Evolutionary conservation across 2,113 vertebrate genomes (phyloP).

Genomic region (Canis aureus): DNA sequence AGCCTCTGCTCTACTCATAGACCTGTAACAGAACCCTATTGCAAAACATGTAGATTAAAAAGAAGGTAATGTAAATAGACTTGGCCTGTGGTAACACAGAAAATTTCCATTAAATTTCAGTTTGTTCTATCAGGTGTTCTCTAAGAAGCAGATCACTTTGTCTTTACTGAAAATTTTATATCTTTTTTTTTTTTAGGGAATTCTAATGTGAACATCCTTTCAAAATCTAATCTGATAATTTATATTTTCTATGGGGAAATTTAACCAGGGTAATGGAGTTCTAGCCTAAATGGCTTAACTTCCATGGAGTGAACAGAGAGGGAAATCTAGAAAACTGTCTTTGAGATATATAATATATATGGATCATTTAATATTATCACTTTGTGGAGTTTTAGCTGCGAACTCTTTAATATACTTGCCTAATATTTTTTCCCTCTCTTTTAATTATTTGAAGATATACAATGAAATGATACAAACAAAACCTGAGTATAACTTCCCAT

Average conservation of each 20-base stretch:
- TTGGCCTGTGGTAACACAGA: neutral
- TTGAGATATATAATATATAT: neutral
- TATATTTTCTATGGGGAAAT: neutral
- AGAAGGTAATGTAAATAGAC: neutral
- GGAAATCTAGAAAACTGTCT: neutral
- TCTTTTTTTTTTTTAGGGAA: neutral
- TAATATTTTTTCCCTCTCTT: neutral
- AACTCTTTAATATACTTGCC: neutral
- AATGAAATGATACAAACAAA: neutral
- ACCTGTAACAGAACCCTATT: neutral
- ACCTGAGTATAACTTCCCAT: neutral
- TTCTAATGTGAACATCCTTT: neutral
- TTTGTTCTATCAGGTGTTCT: neutral
- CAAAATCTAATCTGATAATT: neutral
- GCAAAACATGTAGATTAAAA: neutral
- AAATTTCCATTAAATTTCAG: neutral
- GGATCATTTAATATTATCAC: neutral
- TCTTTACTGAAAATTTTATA: constrained; percentile 11
- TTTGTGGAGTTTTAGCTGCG: neutral
- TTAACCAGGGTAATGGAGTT: neutral
- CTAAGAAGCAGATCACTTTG: neutral
- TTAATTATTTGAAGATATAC: neutral
- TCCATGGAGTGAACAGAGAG: neutral
- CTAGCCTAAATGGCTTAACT: neutral
- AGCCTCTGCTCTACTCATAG: neutral